phyloP scores from a whole-genome alignment of 2,797 vertebrate genomes.

The Aldrovandia affinis region DNA sequence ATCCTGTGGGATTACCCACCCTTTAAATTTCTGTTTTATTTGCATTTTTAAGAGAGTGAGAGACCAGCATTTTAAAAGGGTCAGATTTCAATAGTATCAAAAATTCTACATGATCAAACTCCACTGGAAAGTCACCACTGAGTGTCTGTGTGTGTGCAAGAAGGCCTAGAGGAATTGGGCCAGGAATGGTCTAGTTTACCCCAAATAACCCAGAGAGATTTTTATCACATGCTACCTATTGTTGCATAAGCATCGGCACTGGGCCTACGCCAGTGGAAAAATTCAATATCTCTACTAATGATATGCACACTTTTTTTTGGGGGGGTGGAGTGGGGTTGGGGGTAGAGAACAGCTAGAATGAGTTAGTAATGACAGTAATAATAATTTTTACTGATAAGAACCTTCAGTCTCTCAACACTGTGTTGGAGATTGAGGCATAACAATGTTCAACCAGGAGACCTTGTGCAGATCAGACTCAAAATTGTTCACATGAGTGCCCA shows the following conservation, averaged over 20 bases:
- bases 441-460: background rate
- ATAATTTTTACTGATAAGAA: background rate
- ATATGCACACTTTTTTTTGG: background rate
- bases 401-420: background rate
- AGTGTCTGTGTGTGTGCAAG: too few species aligned
- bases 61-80: background rate
- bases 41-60: too few species aligned
- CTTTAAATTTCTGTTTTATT: too few species aligned
- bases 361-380: background rate
- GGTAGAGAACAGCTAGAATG: background rate
- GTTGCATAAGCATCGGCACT: background rate
- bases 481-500: background rate
- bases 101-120: background rate
- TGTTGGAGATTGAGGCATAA: background rate
- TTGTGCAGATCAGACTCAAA: background rate
- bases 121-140: too few species aligned
- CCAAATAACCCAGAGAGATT: background rate
- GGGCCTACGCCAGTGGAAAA: background rate
- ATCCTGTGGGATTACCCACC: too few species aligned
- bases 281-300: background rate
- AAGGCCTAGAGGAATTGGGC: background rate
- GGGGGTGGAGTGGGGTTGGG: background rate
- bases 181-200: background rate
- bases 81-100: background rate
- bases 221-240: conserved; percentile 9